These are phyloP conservation scores for Regulus satrapa DNA, from an alignment of 2,113 vertebrate genomes.

Conservation along the genomic window DNA sequence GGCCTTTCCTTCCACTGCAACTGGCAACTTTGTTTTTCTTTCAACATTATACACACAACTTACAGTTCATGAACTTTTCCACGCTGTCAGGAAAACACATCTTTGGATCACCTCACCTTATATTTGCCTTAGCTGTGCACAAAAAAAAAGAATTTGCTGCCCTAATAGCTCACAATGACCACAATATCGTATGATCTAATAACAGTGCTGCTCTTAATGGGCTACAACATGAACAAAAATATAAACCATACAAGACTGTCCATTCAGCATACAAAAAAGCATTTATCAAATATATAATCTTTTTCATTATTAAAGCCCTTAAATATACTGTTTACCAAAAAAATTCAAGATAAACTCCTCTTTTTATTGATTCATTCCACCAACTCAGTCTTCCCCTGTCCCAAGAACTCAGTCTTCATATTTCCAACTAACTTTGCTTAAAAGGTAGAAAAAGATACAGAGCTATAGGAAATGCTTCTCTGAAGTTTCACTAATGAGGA, in stretches of 20 bases:
- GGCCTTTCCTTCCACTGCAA: not conserved
- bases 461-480: conserved; percentile 48
- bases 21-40: not conserved
- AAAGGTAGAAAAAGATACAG: conserved; percentile 20
- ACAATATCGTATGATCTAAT: not conserved
- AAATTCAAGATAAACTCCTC: not conserved
- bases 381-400: not conserved
- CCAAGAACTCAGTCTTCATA: not conserved
- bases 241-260: not conserved
- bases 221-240: not conserved
- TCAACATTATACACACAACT: not conserved
- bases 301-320: not conserved
- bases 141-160: not conserved
- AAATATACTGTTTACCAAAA: not conserved
- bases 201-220: not conserved
- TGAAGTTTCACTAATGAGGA: conserved; percentile 64
- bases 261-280: not conserved
- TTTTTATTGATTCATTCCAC: not conserved
- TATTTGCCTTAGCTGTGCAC: not conserved
- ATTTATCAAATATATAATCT: not conserved
- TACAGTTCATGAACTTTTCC: not conserved
- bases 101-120: not conserved
- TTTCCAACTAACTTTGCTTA: not conserved
- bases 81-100: not conserved
- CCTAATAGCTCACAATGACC: not conserved